Evolutionary conservation across 1,140 invertebrate genomes (phyloP).

Genomic region (Drosophila melanogaster): Release_6_plus_ISO1_MT NT_033779.5:3966501-3967000

Average conservation of each 20-base stretch:
- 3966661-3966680: conserved; percentile 84
- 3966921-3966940: conserved; percentile 35
- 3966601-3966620: background rate
- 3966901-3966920: conserved; percentile 15
- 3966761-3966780: conserved; percentile 74
- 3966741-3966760: conserved; percentile 69
- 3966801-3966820: conserved; percentile 71
- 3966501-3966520: conserved; percentile 12
- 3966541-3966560: conserved; percentile 78
- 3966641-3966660: conserved; percentile 83
- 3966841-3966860: conserved; percentile 70
- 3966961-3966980: conserved; percentile 74
- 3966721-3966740: conserved; percentile 1
- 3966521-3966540: conserved; percentile 76
- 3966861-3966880: background rate
- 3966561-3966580: conserved; percentile 75
- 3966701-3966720: conserved; percentile 45
- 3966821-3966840: conserved; percentile 80
- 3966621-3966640: conserved; percentile 49
- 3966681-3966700: conserved; percentile 83
- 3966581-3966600: conserved; percentile 24
- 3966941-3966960: conserved; percentile 73
- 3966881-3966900: background rate
- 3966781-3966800: conserved; percentile 74
- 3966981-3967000: conserved; percentile 44